Evolutionary conservation across 2,888 invertebrate genomes (phyloP).

Genomic region (Poecilobothrus nobilitatus): DNA sequence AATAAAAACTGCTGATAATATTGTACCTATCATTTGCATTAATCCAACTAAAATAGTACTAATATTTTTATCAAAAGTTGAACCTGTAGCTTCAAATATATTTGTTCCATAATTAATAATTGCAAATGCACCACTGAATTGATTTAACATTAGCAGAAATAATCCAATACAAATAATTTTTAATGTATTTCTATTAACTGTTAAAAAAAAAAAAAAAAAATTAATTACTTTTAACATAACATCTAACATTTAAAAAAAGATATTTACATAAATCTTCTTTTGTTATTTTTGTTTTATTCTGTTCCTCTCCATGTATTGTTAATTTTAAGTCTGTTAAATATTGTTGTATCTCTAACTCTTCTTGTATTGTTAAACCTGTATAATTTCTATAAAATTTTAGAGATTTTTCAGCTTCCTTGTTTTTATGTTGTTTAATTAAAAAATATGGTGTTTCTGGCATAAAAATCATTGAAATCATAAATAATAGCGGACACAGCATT

Average conservation of each 20-base stretch:
- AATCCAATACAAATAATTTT: neutral
- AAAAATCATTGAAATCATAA: slow-evolving; percentile 16
- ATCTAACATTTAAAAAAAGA: neutral
- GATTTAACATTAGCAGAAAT: slow-evolving; percentile 13
- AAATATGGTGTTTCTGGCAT: slow-evolving; percentile 24
- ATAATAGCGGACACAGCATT: slow-evolving; percentile 17
- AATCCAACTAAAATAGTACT: slow-evolving; percentile 22
- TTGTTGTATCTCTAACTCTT: slow-evolving; percentile 8
- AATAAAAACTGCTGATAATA: slow-evolving; percentile 20
- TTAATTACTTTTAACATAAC: too few relatives aligned
- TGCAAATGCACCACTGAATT: slow-evolving; percentile 23
- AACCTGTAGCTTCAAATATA: slow-evolving; percentile 22
- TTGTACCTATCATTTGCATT: slow-evolving; percentile 23
- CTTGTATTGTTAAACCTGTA: neutral
- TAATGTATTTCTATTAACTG: neutral
- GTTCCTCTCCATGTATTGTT: slow-evolving; percentile 8
- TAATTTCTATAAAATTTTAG: slow-evolving; percentile 21
- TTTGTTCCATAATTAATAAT: slow-evolving; percentile 22
- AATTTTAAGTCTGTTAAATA: slow-evolving; percentile 14
- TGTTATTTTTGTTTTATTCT: slow-evolving; percentile 11
- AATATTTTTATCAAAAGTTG: slow-evolving; percentile 20
- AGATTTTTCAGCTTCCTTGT: slow-evolving; percentile 19
- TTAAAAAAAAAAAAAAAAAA: neutral
- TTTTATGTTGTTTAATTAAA: slow-evolving; percentile 17
- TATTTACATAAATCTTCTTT: slow-evolving; percentile 21